Evolutionary conservation across 1,140 invertebrate species (phyloP).

Genomic region (Heliconius nattereri): DNA sequence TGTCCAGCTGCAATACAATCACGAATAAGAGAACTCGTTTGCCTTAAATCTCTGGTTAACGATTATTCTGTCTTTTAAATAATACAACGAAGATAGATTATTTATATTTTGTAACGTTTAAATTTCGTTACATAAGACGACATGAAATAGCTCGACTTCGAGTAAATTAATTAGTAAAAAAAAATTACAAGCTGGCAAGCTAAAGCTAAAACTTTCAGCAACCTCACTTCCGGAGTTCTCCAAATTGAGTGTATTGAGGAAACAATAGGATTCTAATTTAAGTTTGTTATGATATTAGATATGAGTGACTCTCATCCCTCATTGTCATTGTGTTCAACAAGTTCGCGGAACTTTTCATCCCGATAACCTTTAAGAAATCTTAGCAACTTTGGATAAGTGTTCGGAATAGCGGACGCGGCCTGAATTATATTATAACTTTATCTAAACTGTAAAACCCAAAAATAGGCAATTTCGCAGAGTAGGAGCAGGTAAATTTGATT

Average conservation of each 20-base stretch:
- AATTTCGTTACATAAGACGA: background rate
- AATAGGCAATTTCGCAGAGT: background rate
- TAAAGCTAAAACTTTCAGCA: background rate
- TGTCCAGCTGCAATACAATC: background rate
- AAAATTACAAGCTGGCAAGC: background rate
- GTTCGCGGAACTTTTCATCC: slow-evolving; percentile 16
- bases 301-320: slow-evolving; percentile 16
- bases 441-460: background rate
- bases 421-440: slow-evolving; percentile 20
- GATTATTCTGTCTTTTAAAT: background rate
- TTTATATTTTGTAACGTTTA: background rate
- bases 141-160: background rate
- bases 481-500: too few species aligned
- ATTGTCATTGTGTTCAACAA: slow-evolving; percentile 16
- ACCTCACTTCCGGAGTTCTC: background rate
- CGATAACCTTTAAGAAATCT: slow-evolving; percentile 24
- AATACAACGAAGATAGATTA: background rate
- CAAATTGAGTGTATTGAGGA: background rate
- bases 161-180: too few species aligned
- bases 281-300: background rate
- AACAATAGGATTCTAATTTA: slow-evolving; percentile 11
- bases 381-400: slow-evolving; percentile 12
- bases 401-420: slow-evolving; percentile 13
- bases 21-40: background rate
- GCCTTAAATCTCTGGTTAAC: background rate